Evolutionary conservation across 1,140 invertebrate genomes (phyloP).

Genomic region (Zaprionus taronus): DNA sequence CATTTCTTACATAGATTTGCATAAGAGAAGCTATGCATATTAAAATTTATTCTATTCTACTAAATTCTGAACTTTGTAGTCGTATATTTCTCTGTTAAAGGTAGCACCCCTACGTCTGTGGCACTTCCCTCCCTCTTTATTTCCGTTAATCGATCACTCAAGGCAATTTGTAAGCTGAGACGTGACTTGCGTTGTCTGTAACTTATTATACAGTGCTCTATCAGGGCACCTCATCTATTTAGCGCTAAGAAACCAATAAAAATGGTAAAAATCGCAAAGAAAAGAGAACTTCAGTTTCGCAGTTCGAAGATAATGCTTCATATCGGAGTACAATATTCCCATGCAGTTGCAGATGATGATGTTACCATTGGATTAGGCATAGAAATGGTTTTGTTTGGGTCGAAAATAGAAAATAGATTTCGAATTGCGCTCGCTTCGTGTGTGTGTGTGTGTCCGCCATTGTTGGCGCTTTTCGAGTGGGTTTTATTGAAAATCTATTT

Average conservation of each 20-base stretch:
- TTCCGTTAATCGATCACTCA: background rate
- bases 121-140: background rate
- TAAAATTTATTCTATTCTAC: no score
- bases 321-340: background rate
- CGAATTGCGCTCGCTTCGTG: constrained; percentile 23
- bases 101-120: no score
- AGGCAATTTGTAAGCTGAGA: background rate
- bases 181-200: background rate
- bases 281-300: background rate
- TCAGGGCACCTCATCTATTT: background rate
- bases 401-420: constrained; percentile 80
- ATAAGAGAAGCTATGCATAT: no score
- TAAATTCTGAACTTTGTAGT: no score
- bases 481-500: constrained; percentile 81
- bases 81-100: no score
- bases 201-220: background rate
- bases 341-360: background rate
- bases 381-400: constrained; percentile 70
- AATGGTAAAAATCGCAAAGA: background rate
- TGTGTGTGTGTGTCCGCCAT: constrained; percentile 53
- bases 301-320: background rate
- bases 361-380: constrained; percentile 35
- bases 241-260: background rate
- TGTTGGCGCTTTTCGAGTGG: constrained; percentile 71
- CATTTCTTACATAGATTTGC: no score